A percentile compares a stretch with the other conserved stretches of the same genome.
These are phyloP conservation scores for Epizoanthus ramosus DNA, from an alignment of 92 coral and sea anemone species.

Conservation along the genomic window DNA sequence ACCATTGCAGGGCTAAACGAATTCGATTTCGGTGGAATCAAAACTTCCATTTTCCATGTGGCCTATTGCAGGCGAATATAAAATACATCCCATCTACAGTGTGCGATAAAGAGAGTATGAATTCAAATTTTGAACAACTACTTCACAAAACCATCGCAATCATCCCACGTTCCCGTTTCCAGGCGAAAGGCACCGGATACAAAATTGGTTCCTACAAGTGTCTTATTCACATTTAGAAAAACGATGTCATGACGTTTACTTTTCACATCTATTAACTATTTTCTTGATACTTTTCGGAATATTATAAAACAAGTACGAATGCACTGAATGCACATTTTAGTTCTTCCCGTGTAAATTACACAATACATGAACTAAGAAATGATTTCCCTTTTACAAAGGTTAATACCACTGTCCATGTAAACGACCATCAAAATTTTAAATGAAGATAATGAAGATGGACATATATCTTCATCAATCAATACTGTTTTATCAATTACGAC, in stretches of 20 bases:
- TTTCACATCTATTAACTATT: too few relatives aligned
- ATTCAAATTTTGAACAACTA: background rate
- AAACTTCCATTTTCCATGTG: background rate
- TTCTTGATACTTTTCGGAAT: too few relatives aligned
- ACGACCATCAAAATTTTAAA: too few relatives aligned
- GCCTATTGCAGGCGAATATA: background rate
- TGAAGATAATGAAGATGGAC: too few relatives aligned
- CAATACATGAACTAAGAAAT: background rate
- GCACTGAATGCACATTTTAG: too few relatives aligned
- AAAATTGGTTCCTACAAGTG: too few relatives aligned
- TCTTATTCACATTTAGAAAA: too few relatives aligned
- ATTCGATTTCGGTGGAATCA: background rate
- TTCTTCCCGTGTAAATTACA: background rate
- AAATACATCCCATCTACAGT: background rate
- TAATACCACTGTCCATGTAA: too few relatives aligned
- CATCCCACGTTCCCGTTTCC: background rate
- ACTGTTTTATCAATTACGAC: too few relatives aligned
- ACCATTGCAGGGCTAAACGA: background rate
- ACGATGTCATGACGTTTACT: too few relatives aligned
- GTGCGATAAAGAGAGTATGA: background rate
- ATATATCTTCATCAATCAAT: too few relatives aligned
- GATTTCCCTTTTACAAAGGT: background rate
- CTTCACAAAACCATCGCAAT: background rate
- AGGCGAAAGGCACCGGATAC: constrained; percentile 6
- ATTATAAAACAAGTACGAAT: too few relatives aligned